Percentiles rank a stretch among this genome's conserved stretches.
Evolutionary conservation across 1,140 invertebrate species (phyloP).

Genomic region (Drosophila mojavensis): DNA sequence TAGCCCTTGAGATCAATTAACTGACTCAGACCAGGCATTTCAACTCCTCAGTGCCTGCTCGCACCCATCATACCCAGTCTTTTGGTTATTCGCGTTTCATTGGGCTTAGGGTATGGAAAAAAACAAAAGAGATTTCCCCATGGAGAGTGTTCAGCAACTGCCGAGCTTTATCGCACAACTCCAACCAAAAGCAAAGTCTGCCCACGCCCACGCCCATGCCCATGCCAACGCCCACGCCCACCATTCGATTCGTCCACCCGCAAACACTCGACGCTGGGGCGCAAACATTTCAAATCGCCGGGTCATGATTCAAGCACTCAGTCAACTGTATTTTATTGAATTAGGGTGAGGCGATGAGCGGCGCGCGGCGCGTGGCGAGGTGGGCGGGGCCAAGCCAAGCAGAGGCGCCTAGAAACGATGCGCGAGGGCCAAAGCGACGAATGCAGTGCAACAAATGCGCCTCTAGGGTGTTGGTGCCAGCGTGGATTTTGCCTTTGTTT

Average conservation of each 20-base stretch:
- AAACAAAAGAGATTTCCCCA: conserved; percentile 78
- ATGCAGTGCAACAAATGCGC: conserved; percentile 59
- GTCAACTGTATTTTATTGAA: conserved; percentile 81
- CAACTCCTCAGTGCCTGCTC: too few relatives aligned
- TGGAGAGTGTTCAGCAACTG: conserved; percentile 66
- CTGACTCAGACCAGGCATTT: too few relatives aligned
- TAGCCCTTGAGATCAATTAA: too few relatives aligned
- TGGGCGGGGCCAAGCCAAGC: neutral
- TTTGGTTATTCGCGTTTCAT: neutral
- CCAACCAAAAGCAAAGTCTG: neutral
- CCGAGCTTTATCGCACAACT: conserved; percentile 51
- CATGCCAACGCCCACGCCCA: neutral
- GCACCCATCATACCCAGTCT: neutral
- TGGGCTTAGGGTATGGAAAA: conserved; percentile 18
- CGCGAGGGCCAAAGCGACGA: conserved; percentile 15
- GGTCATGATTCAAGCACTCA: conserved; percentile 81
- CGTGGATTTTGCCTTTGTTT: neutral
- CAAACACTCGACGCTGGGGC: conserved; percentile 32
- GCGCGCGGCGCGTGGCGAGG: neutral
- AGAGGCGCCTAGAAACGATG: neutral
- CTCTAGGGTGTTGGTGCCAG: conserved; percentile 44
- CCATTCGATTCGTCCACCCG: conserved; percentile 2
- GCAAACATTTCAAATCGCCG: conserved; percentile 78
- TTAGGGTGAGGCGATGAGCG: conserved; percentile 50
- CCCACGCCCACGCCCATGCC: neutral